Evolutionary conservation across 2,113 vertebrate genomes (phyloP), one percentile per base, ranked within the genome.

Genomic region (Otolemur garnettii): DNA sequence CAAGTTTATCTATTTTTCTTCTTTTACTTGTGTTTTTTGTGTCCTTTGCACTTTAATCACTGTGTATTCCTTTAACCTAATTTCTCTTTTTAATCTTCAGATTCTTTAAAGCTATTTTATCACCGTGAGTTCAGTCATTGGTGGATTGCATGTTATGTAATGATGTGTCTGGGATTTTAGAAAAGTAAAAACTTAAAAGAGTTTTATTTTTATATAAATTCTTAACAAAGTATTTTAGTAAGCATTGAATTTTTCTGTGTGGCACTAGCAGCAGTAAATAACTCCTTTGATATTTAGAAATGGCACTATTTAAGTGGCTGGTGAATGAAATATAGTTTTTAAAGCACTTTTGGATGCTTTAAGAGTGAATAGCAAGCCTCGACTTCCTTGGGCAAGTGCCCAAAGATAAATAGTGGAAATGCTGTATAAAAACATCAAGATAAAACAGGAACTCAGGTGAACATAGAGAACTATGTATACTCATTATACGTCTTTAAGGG

Each of bases 71-170:
- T 86, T 87, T 82, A 42, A 71, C 82, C 68, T 90, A 26, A 7
- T 75, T 94, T 95, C 24, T 17, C n/a, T 86, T 94, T 83, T 68
- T 30, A 91, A 15, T 64, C 60, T 94, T 77, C 7, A 69, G 38
- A 45, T n/a, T 64, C 26, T 33, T 81, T 57, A 71, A 64, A 57
- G n/a, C 38, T 50, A 72, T 15, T 66, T 92, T 55, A 91, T 82
- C 42, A 57, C 12, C 28, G 68, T 35, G 21, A 57, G 22, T 69
- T 78, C 64, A 87, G 57, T 33, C 55, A 80, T 21, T 93, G 24
- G 28, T 84, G 50, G 18, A 38, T 33, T 78, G 4, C 33, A 18
- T 69, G 62, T 60, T 69, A 83, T 75, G 57, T 38, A 75, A 74
- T 18, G 50, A 75, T 62, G 35, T 72, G 42, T 35, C 7, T 68